These are phyloP conservation scores for Mystacornis crossleyi DNA, from an alignment of 2,113 vertebrate genomes.

Conservation along the genomic window DNA sequence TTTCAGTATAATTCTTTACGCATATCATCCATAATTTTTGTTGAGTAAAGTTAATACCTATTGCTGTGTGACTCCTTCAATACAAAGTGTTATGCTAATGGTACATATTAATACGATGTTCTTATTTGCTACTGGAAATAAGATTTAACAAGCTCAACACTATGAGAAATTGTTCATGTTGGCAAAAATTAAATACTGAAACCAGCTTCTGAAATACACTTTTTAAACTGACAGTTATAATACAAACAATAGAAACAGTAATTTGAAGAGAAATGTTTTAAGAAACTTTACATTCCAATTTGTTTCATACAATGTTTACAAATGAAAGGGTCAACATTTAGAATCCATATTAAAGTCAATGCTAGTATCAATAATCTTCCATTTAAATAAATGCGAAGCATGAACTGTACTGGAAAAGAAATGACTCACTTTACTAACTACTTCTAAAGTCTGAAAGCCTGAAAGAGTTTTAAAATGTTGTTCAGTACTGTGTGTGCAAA, in stretches of 20 bases:
- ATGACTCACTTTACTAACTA: background rate
- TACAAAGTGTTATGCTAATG: background rate
- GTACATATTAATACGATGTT: background rate
- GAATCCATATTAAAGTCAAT: background rate
- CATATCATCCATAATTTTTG: background rate
- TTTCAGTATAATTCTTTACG: background rate
- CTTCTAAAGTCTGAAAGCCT: background rate
- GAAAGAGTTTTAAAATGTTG: background rate
- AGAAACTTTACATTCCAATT: background rate
- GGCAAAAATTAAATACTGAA: background rate
- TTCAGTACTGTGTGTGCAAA: constrained; percentile 70
- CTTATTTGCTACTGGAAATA: background rate
- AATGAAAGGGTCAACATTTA: background rate
- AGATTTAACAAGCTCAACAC: background rate
- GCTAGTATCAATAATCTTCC: background rate
- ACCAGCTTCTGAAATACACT: background rate
- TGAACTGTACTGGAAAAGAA: constrained; percentile 14
- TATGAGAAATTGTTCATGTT: background rate
- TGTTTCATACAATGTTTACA: background rate
- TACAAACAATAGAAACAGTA: background rate
- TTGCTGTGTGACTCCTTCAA: background rate
- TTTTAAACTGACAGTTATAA: background rate
- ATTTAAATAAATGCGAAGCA: constrained; percentile 68
- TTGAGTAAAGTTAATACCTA: background rate
- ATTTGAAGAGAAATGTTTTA: background rate